Evolutionary conservation across 2,797 vertebrate species (phyloP).

Genomic region (Scleropages formosus): DNA sequence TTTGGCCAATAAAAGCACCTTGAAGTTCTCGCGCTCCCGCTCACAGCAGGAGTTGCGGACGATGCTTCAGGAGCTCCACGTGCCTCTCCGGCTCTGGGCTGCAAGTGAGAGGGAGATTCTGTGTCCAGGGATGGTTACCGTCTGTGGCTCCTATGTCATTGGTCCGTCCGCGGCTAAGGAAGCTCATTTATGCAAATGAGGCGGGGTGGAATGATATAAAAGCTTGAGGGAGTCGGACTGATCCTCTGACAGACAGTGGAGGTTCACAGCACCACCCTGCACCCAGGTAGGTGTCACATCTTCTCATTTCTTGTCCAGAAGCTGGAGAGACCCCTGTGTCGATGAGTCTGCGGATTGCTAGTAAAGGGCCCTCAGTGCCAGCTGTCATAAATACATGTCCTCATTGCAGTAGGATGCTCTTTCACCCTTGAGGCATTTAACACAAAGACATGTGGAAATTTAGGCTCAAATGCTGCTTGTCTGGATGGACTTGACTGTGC

Average conservation of each 20-base stretch:
- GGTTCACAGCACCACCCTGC: constrained; percentile 24
- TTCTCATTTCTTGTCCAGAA: too few species aligned
- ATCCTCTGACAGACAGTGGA: too few species aligned
- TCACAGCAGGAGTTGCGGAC: too few species aligned
- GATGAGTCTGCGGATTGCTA: too few species aligned
- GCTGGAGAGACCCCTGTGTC: not conserved
- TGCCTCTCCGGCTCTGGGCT: too few species aligned
- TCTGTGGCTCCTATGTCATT: constrained; percentile 36
- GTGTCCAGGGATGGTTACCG: constrained; percentile 49
- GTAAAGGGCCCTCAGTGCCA: too few species aligned
- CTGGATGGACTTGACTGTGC: not conserved
- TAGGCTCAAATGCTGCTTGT: not conserved
- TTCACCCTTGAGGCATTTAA: too few species aligned
- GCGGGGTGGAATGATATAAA: constrained; percentile 57
- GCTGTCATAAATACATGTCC: not conserved
- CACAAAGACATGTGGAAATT: not conserved
- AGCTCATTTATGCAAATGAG: constrained; percentile 48
- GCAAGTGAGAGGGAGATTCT: constrained; percentile 14
- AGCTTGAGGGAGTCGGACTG: too few species aligned
- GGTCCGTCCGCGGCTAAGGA: constrained; percentile 53
- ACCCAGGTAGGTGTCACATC: constrained; percentile 51
- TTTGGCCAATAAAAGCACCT: too few species aligned
- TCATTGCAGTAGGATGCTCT: not conserved
- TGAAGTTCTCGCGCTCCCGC: too few species aligned
- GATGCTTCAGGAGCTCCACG: too few species aligned